Conservation (phyloP, 2,113 vertebrate genomes). For the Marmota flaviventris region DNA sequence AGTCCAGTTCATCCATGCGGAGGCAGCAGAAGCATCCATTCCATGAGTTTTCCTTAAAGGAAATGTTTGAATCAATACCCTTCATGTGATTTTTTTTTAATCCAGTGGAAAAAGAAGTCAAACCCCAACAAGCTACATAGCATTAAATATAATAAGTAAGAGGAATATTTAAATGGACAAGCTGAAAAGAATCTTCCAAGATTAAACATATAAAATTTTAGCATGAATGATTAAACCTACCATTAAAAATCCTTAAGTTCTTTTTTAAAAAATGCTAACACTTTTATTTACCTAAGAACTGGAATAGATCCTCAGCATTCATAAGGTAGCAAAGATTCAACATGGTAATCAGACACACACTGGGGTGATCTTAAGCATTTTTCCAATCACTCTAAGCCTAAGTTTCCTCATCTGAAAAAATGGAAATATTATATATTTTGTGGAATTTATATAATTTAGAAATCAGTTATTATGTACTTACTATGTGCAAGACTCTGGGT, state of each 20-base stretch:
- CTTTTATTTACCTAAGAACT: constrained; percentile 39
- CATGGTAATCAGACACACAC: neutral
- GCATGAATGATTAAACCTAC: neutral
- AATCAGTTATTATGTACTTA: neutral
- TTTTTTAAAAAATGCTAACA: constrained; percentile 42
- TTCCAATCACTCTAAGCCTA: neutral
- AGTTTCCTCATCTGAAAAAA: neutral
- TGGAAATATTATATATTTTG: neutral
- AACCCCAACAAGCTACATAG: neutral
- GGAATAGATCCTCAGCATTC: neutral
- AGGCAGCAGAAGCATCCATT: neutral
- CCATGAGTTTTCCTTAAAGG: neutral
- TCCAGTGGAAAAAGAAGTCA: neutral
- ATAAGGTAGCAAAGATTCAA: neutral
- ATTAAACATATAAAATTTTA: neutral
- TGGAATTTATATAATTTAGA: constrained; percentile 30
- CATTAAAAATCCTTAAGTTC: neutral
- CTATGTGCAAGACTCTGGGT: neutral
- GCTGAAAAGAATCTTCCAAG: constrained; percentile 39
- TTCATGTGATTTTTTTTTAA: neutral
- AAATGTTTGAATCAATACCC: neutral
- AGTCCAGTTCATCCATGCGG: neutral
- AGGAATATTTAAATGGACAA: constrained; percentile 10
- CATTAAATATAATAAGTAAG: constrained; percentile 39
- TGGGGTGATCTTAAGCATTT: neutral